Conservation (phyloP, 2,888 invertebrate species). For the Sphaerophoria rueppellii region DNA sequence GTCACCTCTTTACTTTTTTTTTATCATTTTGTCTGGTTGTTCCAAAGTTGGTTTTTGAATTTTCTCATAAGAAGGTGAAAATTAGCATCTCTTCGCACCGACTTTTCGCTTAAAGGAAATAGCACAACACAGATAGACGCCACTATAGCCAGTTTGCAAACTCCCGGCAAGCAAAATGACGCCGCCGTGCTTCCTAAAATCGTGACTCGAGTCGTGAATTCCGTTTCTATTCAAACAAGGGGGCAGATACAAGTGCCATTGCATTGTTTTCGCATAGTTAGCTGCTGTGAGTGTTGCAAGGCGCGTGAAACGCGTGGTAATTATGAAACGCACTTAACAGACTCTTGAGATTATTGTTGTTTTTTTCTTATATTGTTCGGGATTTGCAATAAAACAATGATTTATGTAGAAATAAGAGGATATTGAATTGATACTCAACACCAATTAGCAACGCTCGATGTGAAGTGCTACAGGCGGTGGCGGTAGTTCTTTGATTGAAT, state of each 20-base stretch:
- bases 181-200: constrained; percentile 22
- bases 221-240: background rate
- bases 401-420: background rate
- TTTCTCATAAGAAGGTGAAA: constrained; percentile 57
- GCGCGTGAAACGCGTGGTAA: constrained; percentile 53
- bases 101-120: constrained; percentile 36
- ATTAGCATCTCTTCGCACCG: constrained; percentile 58
- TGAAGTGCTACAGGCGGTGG: constrained; percentile 9
- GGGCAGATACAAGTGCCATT: background rate
- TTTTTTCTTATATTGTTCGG: constrained; percentile 25
- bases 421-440: constrained; percentile 57
- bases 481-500: constrained; percentile 61
- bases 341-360: constrained; percentile 19
- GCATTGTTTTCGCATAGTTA: constrained; percentile 4
- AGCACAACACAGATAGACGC: constrained; percentile 50
- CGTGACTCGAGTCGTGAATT: constrained; percentile 53
- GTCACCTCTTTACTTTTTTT: constrained; percentile 1
- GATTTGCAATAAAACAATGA: constrained; percentile 40
- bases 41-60: constrained; percentile 40
- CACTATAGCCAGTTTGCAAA: background rate
- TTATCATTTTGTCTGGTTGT: background rate
- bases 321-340: constrained; percentile 67
- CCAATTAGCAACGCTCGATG: constrained; percentile 58
- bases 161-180: constrained; percentile 17
- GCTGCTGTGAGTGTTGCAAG: background rate